phyloP scores from a whole-genome alignment of 1,140 invertebrate species.

The Drosophila parvula region DNA sequence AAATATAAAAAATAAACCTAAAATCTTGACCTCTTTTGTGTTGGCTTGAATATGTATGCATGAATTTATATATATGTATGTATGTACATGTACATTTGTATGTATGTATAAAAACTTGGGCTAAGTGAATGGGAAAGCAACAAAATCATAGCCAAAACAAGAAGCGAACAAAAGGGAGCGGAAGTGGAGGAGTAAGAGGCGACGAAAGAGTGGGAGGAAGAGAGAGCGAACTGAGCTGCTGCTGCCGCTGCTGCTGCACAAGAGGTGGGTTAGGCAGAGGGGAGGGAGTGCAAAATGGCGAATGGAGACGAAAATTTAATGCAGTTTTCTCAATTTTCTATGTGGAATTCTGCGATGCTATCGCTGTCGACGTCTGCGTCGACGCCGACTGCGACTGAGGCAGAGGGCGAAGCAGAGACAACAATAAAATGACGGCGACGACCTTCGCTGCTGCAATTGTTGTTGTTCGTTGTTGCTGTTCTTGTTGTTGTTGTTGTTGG shows the following conservation, averaged over 20 bases:
- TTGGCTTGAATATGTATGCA: slow-evolving; percentile 10
- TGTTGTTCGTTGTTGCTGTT: slow-evolving; percentile 21
- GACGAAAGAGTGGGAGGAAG: slow-evolving; percentile 6
- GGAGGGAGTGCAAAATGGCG: slow-evolving; percentile 1
- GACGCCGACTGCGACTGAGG: slow-evolving; percentile 13
- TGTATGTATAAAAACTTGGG: slow-evolving; percentile 17
- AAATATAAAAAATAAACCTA: background rate
- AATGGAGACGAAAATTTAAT: slow-evolving; percentile 71
- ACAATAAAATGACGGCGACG: slow-evolving; percentile 52
- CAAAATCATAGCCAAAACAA: slow-evolving; percentile 47
- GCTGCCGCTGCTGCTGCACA: slow-evolving; percentile 41
- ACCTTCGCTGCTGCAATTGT: slow-evolving; percentile 67
- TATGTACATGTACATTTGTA: too few relatives aligned
- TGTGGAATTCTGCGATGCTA: slow-evolving; percentile 59
- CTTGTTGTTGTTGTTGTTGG: slow-evolving; percentile 20
- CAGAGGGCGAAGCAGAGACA: slow-evolving; percentile 27
- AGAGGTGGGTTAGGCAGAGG: slow-evolving; percentile 4
- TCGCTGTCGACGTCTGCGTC: slow-evolving; percentile 23
- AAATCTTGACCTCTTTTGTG: slow-evolving; percentile 10
- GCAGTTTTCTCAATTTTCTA: slow-evolving; percentile 79
- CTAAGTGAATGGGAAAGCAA: slow-evolving; percentile 42
- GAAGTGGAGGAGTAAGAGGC: background rate
- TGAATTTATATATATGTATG: background rate
- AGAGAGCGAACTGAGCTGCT: slow-evolving; percentile 35
- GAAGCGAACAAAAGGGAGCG: slow-evolving; percentile 29